Evolutionary conservation across 2,888 invertebrate genomes (phyloP).

Genomic region (Lottia scabra): DNA sequence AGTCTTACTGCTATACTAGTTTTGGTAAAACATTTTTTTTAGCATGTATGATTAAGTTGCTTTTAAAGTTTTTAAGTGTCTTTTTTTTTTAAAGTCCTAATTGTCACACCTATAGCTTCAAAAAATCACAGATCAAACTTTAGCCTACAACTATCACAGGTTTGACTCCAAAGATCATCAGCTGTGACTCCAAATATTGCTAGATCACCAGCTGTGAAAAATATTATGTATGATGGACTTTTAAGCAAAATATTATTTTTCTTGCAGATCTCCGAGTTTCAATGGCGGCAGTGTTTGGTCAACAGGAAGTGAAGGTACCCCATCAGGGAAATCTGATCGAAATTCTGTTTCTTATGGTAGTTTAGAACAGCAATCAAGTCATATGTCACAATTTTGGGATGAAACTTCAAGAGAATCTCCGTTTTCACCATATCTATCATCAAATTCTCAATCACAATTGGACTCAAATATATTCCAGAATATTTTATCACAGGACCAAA

Average conservation of each 20-base stretch:
- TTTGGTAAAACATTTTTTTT: too few species aligned
- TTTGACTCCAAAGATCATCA: too few species aligned
- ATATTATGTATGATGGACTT: too few species aligned
- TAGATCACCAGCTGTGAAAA: too few species aligned
- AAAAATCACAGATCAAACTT: too few species aligned
- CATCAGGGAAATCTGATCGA: constrained; percentile 26
- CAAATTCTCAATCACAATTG: neutral
- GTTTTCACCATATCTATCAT: constrained; percentile 1
- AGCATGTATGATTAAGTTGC: too few species aligned
- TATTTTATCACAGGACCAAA: neutral
- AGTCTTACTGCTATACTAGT: too few species aligned
- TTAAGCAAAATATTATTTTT: neutral
- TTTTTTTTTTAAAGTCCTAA: too few species aligned
- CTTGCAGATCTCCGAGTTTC: constrained; percentile 38
- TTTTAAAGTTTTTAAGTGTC: too few species aligned
- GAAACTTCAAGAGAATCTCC: constrained; percentile 21
- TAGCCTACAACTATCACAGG: too few species aligned
- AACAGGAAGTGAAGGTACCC: constrained; percentile 38
- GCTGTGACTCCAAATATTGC: too few species aligned
- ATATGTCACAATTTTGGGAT: constrained; percentile 29
- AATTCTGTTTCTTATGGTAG: constrained; percentile 32
- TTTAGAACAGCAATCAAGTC: constrained; percentile 24
- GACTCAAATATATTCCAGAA: neutral
- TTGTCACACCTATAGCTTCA: too few species aligned
- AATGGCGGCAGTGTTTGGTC: constrained; percentile 45